Conservation (phyloP, 1,140 invertebrate species). For the Melipona quadrifasciata region DNA sequence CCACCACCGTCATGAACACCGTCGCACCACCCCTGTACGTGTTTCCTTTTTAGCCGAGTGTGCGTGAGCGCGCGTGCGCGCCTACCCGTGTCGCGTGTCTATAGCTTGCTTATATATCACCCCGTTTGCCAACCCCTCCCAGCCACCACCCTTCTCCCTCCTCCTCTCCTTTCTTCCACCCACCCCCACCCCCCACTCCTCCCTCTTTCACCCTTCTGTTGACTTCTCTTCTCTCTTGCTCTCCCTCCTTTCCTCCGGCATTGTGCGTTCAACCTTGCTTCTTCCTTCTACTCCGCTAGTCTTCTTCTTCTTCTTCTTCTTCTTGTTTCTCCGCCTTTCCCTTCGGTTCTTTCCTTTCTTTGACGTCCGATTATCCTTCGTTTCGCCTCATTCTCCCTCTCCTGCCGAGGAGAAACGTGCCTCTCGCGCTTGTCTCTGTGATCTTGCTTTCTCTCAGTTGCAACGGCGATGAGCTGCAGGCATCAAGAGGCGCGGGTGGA, state of each 20-base stretch:
- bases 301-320: not conserved
- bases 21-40: not conserved
- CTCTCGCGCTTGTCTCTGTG: not conserved
- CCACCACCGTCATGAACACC: not conserved
- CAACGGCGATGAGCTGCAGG: not conserved
- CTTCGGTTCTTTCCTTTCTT: not conserved
- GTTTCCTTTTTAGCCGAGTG: not conserved
- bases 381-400: not conserved
- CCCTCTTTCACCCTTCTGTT: not conserved
- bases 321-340: not conserved
- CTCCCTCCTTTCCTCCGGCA: not conserved
- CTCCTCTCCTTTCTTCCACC: not conserved
- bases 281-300: not conserved
- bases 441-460: not conserved
- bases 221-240: not conserved
- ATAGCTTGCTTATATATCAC: slow-evolving; percentile 54
- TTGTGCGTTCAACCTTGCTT: slow-evolving; percentile 12
- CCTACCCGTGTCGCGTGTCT: slow-evolving; percentile 36
- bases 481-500: not conserved
- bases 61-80: slow-evolving; percentile 24
- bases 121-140: slow-evolving; percentile 29
- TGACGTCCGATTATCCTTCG: not conserved
- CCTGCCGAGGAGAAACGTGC: not conserved
- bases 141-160: slow-evolving; percentile 49
- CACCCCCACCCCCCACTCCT: too few relatives aligned